A percentile compares a stretch with the other conserved stretches of the same genome.
Conservation (phyloP, 2,888 invertebrate species). For the Arge pagana region DNA sequence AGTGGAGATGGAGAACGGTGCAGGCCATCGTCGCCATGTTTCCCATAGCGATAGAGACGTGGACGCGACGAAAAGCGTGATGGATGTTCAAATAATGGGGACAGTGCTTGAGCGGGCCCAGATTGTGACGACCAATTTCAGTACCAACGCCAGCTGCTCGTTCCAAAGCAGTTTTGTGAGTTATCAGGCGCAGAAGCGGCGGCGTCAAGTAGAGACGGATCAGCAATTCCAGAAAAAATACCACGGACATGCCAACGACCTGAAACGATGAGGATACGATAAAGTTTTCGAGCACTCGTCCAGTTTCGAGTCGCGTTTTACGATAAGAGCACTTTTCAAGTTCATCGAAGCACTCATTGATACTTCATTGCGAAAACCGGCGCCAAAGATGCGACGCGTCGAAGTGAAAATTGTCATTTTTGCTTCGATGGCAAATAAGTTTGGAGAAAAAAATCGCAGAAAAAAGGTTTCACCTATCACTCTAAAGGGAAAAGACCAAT, state of each 20-base stretch:
- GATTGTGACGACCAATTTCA: slow-evolving; percentile 75
- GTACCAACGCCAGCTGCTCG: slow-evolving; percentile 76
- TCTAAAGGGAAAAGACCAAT: too few species aligned
- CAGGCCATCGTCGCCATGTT: slow-evolving; percentile 74
- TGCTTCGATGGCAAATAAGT: too few species aligned
- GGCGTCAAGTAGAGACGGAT: slow-evolving; percentile 79
- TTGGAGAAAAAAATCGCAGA: too few species aligned
- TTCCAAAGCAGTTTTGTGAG: slow-evolving; percentile 76
- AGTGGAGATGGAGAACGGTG: slow-evolving; percentile 70
- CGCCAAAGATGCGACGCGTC: too few species aligned
- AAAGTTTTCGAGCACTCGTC: too few species aligned
- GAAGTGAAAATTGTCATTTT: too few species aligned
- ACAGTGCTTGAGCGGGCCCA: slow-evolving; percentile 74
- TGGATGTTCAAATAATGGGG: slow-evolving; percentile 80
- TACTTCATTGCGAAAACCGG: too few species aligned
- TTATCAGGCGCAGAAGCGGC: slow-evolving; percentile 74
- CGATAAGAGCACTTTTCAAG: too few species aligned
- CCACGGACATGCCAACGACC: slow-evolving; percentile 68
- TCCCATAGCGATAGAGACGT: slow-evolving; percentile 79
- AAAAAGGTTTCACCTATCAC: too few species aligned
- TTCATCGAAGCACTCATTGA: too few species aligned
- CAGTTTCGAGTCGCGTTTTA: too few species aligned
- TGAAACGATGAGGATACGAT: too few species aligned
- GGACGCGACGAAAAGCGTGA: slow-evolving; percentile 74
- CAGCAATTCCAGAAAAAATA: slow-evolving; percentile 74